Conservation (phyloP, 2,888 invertebrate species). For the Dendrolimus houi region DNA sequence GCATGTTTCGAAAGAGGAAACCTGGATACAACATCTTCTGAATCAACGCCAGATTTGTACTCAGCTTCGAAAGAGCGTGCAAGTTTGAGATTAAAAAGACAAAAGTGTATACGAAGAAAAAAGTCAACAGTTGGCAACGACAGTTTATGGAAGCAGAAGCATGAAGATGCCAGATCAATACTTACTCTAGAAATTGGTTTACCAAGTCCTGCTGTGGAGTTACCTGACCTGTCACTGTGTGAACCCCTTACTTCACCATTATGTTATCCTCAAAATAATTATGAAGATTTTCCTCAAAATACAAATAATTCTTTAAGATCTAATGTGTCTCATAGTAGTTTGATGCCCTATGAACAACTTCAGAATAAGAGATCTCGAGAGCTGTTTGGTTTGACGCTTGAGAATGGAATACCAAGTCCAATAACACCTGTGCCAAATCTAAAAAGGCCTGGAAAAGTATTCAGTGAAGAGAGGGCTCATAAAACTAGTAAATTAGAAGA, state of each 20-base stretch:
- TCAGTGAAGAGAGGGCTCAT: conserved; percentile 61
- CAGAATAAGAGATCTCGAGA: conserved; percentile 48
- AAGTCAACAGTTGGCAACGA: conserved; percentile 64
- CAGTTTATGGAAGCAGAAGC: conserved; percentile 42
- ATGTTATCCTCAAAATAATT: conserved; percentile 26
- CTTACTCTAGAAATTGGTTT: conserved; percentile 60
- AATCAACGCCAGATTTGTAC: conserved; percentile 59
- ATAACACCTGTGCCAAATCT: conserved; percentile 61
- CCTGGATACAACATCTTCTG: conserved; percentile 38
- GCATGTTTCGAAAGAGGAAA: conserved; percentile 33
- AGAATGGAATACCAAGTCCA: conserved; percentile 72
- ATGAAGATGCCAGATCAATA: conserved; percentile 36
- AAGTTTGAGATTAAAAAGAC: conserved; percentile 65
- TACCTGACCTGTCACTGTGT: conserved; percentile 49
- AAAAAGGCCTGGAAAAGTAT: conserved; percentile 54
- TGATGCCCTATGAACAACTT: conserved; percentile 41
- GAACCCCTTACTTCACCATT: conserved; percentile 44
- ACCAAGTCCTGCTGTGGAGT: conserved; percentile 56
- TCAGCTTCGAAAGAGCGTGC: conserved; percentile 33
- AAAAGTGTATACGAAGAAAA: conserved; percentile 75
- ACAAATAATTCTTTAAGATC: conserved; percentile 39
- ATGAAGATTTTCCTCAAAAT: conserved; percentile 22
- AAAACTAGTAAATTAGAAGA: conserved; percentile 72
- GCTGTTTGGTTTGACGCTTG: conserved; percentile 60
- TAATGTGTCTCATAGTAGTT: conserved; percentile 59